Conservation (phyloP, 1,140 invertebrate species). For the Alviniconcha marisindica region DNA sequence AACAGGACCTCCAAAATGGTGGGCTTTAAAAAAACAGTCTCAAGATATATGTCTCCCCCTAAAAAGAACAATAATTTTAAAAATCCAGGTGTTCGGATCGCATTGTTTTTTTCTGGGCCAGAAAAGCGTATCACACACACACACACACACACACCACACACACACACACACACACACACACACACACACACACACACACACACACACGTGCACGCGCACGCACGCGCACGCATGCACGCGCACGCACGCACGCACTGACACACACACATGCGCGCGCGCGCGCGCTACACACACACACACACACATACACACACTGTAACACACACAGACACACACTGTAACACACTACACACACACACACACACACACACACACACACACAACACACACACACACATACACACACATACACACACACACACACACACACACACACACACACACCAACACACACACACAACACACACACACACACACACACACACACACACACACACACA, state of each 20-base stretch:
- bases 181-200: background rate
- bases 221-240: too few species aligned
- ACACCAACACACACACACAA: background rate
- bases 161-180: background rate
- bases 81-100: too few species aligned
- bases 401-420: background rate
- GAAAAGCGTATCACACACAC: too few species aligned
- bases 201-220: background rate
- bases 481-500: too few species aligned
- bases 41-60: too few species aligned
- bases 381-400: background rate
- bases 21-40: too few species aligned
- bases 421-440: background rate
- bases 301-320: too few species aligned
- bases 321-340: background rate
- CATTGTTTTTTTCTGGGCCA: too few species aligned
- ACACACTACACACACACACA: background rate
- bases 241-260: background rate
- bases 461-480: too few species aligned
- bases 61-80: too few species aligned
- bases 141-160: conserved; percentile 16
- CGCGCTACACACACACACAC: background rate
- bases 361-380: background rate
- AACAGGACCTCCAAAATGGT: too few species aligned
- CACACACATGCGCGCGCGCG: background rate